Base-by-base conservation (phyloP, 2,888 invertebrate genomes). In the Zeuzera pyrina region DNA sequence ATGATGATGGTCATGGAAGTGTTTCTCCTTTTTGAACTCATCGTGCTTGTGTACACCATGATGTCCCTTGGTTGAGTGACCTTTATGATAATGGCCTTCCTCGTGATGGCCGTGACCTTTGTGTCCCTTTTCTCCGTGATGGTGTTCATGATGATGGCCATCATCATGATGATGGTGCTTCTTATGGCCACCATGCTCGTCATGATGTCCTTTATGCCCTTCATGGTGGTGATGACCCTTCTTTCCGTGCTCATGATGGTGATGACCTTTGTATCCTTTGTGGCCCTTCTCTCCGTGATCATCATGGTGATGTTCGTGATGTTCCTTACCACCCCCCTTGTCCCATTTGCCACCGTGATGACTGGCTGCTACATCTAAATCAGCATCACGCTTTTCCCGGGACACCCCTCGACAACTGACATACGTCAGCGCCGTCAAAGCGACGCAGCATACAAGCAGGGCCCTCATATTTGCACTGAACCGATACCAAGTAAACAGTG, bases 11-110 rank as follows among this genome's bases (percentile, higher is more conserved):
- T 94, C 93, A 63, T 89, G 93, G 87, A 92, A 93, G 59, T 94
- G 91, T 57, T 93, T 93, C 52, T 93, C 91, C 60, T 94, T 93
- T 64, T 93, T 92, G 72, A 88, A 92, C 71, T 94, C 94, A 66
- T 94, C 92, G 45, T 91, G 78, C 60, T 94, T 94, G 71, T 94
- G 92, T 2, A 93, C 88, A 47, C 93, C 90, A 57, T 94, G 94
- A 49, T 92, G 92, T 35, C 94, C 93, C 63, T 94, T 92, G 43
- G 93, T 93, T 48, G 89, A 91, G 70, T 94, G 93, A 0, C 93
- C 93, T 57, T 94, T 94, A 43, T 91, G 91, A 66, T 90, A 93
- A 46, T 88, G 87, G 2, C 93, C 93, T 43, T 83, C 66, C 39
- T 83, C 84, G 39, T 85, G 81, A 35, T 78, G 79, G 0, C 78